Conservation (phyloP, 2,888 invertebrate species). For the Lasioglossum pauxillum region DNA sequence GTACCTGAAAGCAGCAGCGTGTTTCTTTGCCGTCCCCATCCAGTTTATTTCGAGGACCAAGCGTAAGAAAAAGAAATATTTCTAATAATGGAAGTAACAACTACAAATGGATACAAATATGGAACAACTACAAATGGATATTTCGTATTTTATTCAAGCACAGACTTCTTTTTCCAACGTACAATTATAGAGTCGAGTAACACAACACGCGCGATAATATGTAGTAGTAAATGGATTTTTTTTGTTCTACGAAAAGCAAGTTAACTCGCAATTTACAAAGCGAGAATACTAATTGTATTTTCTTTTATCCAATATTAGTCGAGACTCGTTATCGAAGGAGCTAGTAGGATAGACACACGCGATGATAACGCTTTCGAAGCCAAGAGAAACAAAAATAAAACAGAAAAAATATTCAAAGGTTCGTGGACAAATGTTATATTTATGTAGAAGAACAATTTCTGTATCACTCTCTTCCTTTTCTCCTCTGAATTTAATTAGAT, state of each 20-base stretch:
- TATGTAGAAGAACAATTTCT: slow-evolving; percentile 18
- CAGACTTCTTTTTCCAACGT: slow-evolving; percentile 68
- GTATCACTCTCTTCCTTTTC: not conserved
- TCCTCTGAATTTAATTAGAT: not conserved
- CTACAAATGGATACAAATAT: slow-evolving; percentile 14
- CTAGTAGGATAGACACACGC: not conserved
- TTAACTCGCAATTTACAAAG: slow-evolving; percentile 41
- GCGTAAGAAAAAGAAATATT: not conserved
- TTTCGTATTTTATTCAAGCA: slow-evolving; percentile 76
- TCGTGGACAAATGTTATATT: slow-evolving; percentile 4
- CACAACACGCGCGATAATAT: slow-evolving; percentile 46
- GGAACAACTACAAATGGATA: slow-evolving; percentile 16
- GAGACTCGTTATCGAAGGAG: not conserved
- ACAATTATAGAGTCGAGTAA: slow-evolving; percentile 55
- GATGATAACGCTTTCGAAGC: not conserved
- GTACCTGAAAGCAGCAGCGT: slow-evolving; percentile 45
- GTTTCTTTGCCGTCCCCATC: not conserved
- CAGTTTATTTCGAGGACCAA: not conserved
- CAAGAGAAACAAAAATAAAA: slow-evolving; percentile 26
- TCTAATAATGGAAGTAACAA: slow-evolving; percentile 1
- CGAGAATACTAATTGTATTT: slow-evolving; percentile 35
- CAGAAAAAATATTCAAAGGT: slow-evolving; percentile 8
- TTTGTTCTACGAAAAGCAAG: slow-evolving; percentile 26
- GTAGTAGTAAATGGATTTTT: slow-evolving; percentile 29
- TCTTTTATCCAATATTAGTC: not conserved